A percentile compares a stretch with the other conserved stretches of the same genome.
These are phyloP conservation scores for Orchestes rusci DNA, from an alignment of 2,888 invertebrate species.

Conservation along the genomic window DNA sequence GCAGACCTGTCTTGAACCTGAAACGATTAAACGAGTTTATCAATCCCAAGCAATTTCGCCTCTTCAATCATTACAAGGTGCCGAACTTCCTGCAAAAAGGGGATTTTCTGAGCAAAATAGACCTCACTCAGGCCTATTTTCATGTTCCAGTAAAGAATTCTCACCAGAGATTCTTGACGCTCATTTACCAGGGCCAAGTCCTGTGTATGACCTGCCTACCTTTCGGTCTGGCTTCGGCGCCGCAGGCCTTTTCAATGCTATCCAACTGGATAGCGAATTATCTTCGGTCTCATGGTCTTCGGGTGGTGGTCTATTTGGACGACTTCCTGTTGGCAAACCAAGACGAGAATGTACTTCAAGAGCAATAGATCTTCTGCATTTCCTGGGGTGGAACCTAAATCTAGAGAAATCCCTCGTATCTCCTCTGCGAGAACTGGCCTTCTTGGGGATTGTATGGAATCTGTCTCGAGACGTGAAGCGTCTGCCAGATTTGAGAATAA, in stretches of 20 bases:
- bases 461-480: constrained; percentile 7
- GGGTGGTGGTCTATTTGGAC: constrained; percentile 21
- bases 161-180: constrained; percentile 20
- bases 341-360: constrained; percentile 6
- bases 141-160: constrained; percentile 22
- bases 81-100: constrained; percentile 23
- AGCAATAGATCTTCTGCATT: constrained; percentile 8
- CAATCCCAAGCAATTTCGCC: constrained; percentile 18
- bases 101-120: too few relatives aligned
- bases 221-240: constrained; percentile 24
- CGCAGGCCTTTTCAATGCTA: too few relatives aligned
- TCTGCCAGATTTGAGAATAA: too few relatives aligned
- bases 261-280: too few relatives aligned
- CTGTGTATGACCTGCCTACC: constrained; percentile 24
- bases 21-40: constrained; percentile 19
- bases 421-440: constrained; percentile 13
- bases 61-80: constrained; percentile 23
- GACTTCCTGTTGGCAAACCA: too few relatives aligned
- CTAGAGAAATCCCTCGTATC: constrained; percentile 11
- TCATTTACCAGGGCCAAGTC: constrained; percentile 14
- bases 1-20: too few relatives aligned
- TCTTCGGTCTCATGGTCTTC: constrained; percentile 20
- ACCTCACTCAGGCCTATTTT: constrained; percentile 27
- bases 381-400: constrained; percentile 12
- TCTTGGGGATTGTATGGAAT: constrained; percentile 21